Evolutionary conservation across 2,888 invertebrate genomes (phyloP).

Genomic region (Pachymerium ferrugineum): DNA sequence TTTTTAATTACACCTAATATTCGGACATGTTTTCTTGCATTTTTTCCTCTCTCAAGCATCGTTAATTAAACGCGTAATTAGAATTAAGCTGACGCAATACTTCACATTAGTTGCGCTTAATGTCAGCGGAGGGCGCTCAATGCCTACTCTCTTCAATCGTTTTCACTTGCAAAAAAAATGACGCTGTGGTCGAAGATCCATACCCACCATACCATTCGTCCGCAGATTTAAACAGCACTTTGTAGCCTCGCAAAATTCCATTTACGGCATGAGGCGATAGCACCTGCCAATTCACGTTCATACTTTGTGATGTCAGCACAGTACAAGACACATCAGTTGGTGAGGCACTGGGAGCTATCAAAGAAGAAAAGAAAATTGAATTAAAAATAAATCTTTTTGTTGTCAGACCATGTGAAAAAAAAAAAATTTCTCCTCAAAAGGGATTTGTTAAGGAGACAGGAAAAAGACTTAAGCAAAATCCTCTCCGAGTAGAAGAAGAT

Average conservation of each 20-base stretch:
- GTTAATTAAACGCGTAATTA: not conserved
- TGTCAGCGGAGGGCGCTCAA: not conserved
- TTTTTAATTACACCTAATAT: not conserved
- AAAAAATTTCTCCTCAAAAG: no score
- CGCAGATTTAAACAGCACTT: conserved; percentile 85
- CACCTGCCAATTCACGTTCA: conserved; percentile 89
- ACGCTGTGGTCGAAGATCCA: conserved; percentile 21
- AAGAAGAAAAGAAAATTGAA: not conserved
- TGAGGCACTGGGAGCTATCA: conserved; percentile 34
- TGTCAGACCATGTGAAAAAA: not conserved
- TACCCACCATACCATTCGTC: conserved; percentile 85
- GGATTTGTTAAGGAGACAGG: no score
- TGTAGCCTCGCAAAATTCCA: conserved; percentile 92
- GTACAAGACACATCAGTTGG: conserved; percentile 74
- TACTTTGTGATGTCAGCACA: conserved; percentile 87
- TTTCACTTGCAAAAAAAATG: not conserved
- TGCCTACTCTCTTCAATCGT: no score
- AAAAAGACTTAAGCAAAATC: no score
- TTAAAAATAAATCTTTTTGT: no score
- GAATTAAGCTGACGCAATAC: not conserved
- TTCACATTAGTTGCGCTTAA: not conserved
- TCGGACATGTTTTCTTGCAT: not conserved
- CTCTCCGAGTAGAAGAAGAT: no score
- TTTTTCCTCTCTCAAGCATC: no score
- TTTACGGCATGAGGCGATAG: conserved; percentile 87